These are phyloP conservation scores for Mythimna impura DNA, from an alignment of 2,888 invertebrate genomes.

Conservation along the genomic window DNA sequence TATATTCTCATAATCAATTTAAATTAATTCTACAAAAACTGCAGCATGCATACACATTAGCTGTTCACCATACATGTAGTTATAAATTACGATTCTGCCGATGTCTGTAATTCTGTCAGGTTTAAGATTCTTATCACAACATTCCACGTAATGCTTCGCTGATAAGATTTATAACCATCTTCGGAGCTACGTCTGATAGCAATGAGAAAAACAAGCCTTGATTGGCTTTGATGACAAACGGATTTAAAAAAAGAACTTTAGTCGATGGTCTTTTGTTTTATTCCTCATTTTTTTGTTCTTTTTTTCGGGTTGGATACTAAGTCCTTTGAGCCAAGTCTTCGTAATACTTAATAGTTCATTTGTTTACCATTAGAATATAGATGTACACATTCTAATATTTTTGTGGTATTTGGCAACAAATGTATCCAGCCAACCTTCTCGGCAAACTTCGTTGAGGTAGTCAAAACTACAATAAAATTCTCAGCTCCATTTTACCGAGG, in stretches of 20 bases:
- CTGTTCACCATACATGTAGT: constrained; percentile 20
- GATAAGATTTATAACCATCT: constrained; percentile 41
- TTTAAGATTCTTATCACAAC: constrained; percentile 45
- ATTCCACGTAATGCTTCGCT: constrained; percentile 41
- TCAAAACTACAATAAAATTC: too few species aligned
- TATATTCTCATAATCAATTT: constrained; percentile 16
- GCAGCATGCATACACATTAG: constrained; percentile 5
- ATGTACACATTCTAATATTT: too few species aligned
- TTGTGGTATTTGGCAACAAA: too few species aligned
- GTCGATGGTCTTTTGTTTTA: constrained; percentile 10
- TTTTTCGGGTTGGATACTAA: too few species aligned
- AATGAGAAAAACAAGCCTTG: constrained; percentile 39
- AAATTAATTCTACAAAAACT: constrained; percentile 36
- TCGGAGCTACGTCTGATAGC: constrained; percentile 4
- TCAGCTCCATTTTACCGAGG: too few species aligned
- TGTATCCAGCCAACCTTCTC: too few species aligned
- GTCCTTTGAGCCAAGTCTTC: too few species aligned
- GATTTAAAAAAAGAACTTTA: constrained; percentile 15
- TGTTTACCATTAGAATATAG: too few species aligned
- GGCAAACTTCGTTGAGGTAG: too few species aligned
- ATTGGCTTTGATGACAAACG: constrained; percentile 21
- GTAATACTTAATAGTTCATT: too few species aligned
- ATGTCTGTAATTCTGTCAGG: constrained; percentile 24
- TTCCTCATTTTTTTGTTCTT: not conserved
- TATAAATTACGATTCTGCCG: constrained; percentile 34